A percentile compares a stretch with the other conserved stretches of the same genome.
Conservation (phyloP, 2,113 vertebrate species). For the Climacteris rufus region DNA sequence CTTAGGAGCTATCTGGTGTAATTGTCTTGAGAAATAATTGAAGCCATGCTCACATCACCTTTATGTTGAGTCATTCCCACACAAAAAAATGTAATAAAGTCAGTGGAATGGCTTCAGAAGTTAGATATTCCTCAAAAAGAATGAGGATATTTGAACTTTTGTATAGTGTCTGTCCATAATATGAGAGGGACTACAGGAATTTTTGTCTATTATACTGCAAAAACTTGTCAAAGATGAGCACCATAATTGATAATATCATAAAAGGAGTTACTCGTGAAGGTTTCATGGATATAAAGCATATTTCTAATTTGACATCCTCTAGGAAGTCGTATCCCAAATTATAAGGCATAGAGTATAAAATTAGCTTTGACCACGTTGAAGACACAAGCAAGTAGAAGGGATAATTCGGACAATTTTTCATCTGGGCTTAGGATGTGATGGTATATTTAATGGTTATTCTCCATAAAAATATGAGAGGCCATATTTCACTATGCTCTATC, state of each 20-base stretch:
- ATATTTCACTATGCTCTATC: neutral
- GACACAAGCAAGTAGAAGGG: neutral
- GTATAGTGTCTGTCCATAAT: neutral
- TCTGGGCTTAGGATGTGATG: neutral
- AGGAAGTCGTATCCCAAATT: neutral
- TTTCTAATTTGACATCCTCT: conserved; percentile 26
- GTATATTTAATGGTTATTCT: conserved; percentile 25
- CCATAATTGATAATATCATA: neutral
- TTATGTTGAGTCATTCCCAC: neutral
- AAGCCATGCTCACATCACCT: neutral
- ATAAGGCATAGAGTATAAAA: conserved; percentile 5
- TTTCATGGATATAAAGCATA: neutral
- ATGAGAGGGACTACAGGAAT: neutral
- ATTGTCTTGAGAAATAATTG: neutral
- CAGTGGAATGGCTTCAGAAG: neutral
- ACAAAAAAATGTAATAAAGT: neutral
- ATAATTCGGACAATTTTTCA: conserved; percentile 3
- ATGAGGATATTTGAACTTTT: neutral
- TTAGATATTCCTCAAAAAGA: neutral
- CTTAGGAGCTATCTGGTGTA: neutral
- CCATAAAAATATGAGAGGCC: neutral
- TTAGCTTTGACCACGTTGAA: conserved; percentile 20
- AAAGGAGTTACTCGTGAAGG: neutral
- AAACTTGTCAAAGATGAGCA: neutral
- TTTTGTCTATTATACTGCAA: neutral